Evolutionary conservation across 1,140 invertebrate genomes (phyloP).

Genomic region (Drosophila kurseongensis): DNA sequence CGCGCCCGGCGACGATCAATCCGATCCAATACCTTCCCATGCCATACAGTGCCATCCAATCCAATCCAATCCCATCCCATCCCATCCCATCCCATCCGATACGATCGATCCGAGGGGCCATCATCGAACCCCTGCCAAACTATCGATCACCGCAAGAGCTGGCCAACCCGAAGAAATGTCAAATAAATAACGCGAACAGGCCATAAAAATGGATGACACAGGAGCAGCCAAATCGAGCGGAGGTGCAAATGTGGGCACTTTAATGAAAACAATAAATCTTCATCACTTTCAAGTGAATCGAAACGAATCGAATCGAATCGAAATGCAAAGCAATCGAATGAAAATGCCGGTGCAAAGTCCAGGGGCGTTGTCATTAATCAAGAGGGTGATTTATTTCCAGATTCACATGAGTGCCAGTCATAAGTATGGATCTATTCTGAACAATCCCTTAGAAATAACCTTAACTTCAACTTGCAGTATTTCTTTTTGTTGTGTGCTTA

Average conservation of each 20-base stretch:
- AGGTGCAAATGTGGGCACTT: constrained; percentile 76
- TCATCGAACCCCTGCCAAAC: constrained; percentile 36
- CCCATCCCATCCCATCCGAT: constrained; percentile 19
- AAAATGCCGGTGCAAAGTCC: constrained; percentile 35
- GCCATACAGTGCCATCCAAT: constrained; percentile 32
- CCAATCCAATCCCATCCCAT: constrained; percentile 16
- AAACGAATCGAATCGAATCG: constrained; percentile 43
- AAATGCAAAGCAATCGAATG: constrained; percentile 50
- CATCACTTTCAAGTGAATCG: constrained; percentile 50
- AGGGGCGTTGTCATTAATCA: background rate
- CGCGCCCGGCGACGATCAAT: constrained; percentile 42
- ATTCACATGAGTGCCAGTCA: no score
- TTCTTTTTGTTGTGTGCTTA: no score
- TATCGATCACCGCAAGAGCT: constrained; percentile 61
- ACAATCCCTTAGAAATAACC: no score
- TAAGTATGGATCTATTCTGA: no score
- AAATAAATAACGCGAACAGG: constrained; percentile 74
- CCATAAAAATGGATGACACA: constrained; percentile 56
- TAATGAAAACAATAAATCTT: constrained; percentile 81
- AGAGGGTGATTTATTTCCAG: background rate
- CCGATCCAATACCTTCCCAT: constrained; percentile 32
- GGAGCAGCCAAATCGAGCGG: constrained; percentile 47
- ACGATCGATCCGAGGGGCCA: constrained; percentile 24
- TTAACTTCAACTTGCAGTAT: no score
- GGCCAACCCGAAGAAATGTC: constrained; percentile 70